Evolutionary conservation across 2,113 vertebrate genomes (phyloP).

Genomic region (Pampusana beccarii): DNA sequence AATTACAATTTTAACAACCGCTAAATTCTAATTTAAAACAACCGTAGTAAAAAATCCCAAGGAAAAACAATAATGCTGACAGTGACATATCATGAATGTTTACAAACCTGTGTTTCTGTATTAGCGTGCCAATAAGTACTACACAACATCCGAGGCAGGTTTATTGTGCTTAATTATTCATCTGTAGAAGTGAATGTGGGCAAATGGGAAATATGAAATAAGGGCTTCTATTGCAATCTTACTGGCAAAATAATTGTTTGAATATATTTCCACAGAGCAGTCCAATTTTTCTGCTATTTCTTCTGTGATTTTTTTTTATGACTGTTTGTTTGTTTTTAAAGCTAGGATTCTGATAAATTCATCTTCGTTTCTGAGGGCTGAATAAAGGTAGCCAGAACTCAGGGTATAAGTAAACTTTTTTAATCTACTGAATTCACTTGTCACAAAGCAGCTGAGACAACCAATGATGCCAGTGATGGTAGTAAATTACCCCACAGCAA

Average conservation of each 20-base stretch:
- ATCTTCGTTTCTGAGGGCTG: background rate
- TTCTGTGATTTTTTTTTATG: background rate
- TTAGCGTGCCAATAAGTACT: background rate
- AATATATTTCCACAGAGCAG: background rate
- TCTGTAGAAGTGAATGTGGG: background rate
- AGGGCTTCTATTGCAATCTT: background rate
- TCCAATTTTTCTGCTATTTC: background rate
- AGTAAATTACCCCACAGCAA: background rate
- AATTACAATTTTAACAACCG: background rate
- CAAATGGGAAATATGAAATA: background rate
- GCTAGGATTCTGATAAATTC: background rate
- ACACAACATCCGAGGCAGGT: background rate
- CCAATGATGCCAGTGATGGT: background rate
- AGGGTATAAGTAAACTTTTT: background rate
- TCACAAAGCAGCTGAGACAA: background rate
- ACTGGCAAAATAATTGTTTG: background rate
- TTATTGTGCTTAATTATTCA: background rate
- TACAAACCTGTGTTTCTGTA: background rate
- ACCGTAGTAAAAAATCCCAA: background rate
- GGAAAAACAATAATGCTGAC: background rate
- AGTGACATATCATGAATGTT: background rate
- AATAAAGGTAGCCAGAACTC: background rate
- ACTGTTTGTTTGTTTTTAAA: background rate
- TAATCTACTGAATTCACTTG: background rate
- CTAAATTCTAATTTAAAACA: slow-evolving; percentile 9